Base-by-base conservation (phyloP, 2,797 vertebrate genomes). In the Gallinago nigripennis region DNA sequence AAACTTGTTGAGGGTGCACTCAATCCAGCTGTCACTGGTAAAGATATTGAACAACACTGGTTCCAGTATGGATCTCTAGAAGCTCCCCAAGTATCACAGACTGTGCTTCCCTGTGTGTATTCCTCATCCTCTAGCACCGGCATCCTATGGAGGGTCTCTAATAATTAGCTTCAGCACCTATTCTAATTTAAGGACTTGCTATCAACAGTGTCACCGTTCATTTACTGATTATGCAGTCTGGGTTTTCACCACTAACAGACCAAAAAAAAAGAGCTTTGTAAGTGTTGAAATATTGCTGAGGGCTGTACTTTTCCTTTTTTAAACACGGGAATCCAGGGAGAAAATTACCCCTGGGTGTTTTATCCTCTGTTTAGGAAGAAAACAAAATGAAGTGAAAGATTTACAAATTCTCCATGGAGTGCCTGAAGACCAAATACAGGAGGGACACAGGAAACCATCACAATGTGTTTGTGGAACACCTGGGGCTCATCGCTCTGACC, bases 71-170 rank as follows among this genome's bases (percentile, higher is more conserved):
- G 56, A 33, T 58, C 50, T 90, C 71, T 1, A 90, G 78, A 76
- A 97, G 82, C 24, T 87, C 39, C 43, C 0, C 3, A 18, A 37
- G 68, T 68, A 43, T 41, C 15, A 1, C 3, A 27, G 68, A 43
- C 31, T 79, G 30, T 71, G 70, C 69, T 83, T 70, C 90, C 77
- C 72, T 11, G 43, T 19, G 91, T 57, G 2, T 98, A 98, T 31
- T 45, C 21, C 77, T 98, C 97, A 63, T 98, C 98, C 0, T 99
- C 98, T 56, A 99, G 96, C 88, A 98, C 98, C 37, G 98, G 97
- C 68, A 98, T 96, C 24, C 97, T 98, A 20, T 94, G 97, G 68
- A 98, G 93, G 23, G 87, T 63, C 27, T 97, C 58, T 15, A 97
- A 97, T 65, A 98, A 96, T 97, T 98, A 13, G 84, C 57, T 89